A percentile compares a stretch with the other conserved stretches of the same genome.
phyloP scores from a whole-genome alignment of 2,113 vertebrate genomes.

The Pelusios castaneus region DNA sequence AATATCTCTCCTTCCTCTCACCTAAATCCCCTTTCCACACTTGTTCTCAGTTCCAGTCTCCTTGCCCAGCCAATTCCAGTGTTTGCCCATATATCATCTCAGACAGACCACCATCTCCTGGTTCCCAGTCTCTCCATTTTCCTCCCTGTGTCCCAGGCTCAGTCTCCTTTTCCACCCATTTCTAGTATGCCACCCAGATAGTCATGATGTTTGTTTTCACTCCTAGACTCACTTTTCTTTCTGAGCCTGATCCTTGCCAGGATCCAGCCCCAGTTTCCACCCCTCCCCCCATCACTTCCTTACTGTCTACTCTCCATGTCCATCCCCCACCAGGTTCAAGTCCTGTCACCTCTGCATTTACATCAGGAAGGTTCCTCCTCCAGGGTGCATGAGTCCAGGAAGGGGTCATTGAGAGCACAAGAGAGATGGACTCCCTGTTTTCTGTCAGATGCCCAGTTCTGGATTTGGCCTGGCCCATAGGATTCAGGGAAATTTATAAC shows the following conservation, averaged over 20 bases:
- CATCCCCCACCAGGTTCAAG: not conserved
- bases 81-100: fast-evolving
- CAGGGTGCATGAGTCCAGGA: not conserved
- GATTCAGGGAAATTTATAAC: not conserved
- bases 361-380: not conserved
- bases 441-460: not conserved
- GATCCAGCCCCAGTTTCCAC: not conserved
- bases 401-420: not conserved
- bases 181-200: not conserved
- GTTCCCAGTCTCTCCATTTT: not conserved
- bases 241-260: not conserved
- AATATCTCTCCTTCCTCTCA: not conserved
- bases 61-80: not conserved
- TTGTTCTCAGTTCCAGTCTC: not conserved
- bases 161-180: not conserved
- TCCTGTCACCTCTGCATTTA: not conserved
- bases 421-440: not conserved
- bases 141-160: not conserved
- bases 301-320: no score
- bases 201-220: not conserved
- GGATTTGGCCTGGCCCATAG: not conserved
- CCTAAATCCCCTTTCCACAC: not conserved
- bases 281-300: not conserved
- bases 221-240: not conserved
- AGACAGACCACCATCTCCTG: not conserved